Evolutionary conservation across 2,797 vertebrate species (phyloP), one percentile per base, ranked within the genome.

Genomic region (Coccyzus lansbergi): DNA sequence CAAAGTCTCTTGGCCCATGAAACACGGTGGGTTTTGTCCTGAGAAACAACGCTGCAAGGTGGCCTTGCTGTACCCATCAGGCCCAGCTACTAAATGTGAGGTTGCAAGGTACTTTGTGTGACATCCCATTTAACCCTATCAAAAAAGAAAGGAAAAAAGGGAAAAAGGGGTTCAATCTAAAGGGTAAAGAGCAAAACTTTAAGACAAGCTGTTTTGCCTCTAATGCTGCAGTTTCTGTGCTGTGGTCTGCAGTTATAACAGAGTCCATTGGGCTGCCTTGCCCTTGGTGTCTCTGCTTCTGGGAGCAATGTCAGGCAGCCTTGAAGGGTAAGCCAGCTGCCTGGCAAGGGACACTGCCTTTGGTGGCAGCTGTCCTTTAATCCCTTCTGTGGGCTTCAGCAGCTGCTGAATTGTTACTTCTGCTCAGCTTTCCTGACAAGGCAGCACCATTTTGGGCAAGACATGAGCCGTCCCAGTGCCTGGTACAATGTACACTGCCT

Each of bases 341-440:
- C n/a, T 1, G 14, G 19, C 13, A 7, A 67, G 14, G 10, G 31
- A 22, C 15, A 0, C 13, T 60, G 52, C 6, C 40, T 26, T 62
- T 5, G 20, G 12, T 3, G 6, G 25, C 28, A 10, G 42, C 85
- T 15, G 46, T 8, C 8, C 19, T 62, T 21, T 11, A 59, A 51
- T 33, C 13, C 22, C 29, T 33, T 12, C 34, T 0, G 1, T 7
- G 12, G 28, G 5, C 22, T 81, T 34, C 36, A 11, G 36, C 0
- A 0, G 36, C 10, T 1, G 2, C 7, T 12, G 9, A n/a, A 21
- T 0, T 0, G 0, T 4, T 10, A 15, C 12, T 53, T 15, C 38
- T 10, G 26, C 26, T 33, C 29, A n/a, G 72, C 58, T 14, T 36
- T 31, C 15, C 36, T 5, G 4, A 44, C 1, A 0, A 10, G 28